Evolutionary conservation across 2,113 vertebrate genomes (phyloP).

Genomic region (Pelobates fuscus): DNA sequence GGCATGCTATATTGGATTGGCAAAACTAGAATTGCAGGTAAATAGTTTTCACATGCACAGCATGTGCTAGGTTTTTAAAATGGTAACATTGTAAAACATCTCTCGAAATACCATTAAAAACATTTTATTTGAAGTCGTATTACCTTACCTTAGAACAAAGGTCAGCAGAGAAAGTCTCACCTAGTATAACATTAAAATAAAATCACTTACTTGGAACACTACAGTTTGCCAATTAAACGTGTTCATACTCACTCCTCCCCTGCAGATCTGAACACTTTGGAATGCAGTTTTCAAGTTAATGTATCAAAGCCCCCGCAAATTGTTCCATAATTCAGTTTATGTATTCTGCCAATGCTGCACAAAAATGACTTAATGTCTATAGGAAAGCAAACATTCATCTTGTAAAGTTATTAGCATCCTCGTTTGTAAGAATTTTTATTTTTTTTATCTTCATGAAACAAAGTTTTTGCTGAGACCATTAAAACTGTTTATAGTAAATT

Average conservation of each 20-base stretch:
- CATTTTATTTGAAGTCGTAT: not conserved
- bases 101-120: not conserved
- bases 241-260: conserved; percentile 21
- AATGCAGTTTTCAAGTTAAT: conserved; percentile 64
- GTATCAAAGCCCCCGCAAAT: conserved; percentile 73
- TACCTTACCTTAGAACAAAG: not conserved
- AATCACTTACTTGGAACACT: not conserved
- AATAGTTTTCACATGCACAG: no score
- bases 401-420: conserved; percentile 68
- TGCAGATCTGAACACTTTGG: conserved; percentile 7
- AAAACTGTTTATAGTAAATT: conserved; percentile 63
- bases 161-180: not conserved
- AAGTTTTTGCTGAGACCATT: conserved; percentile 75
- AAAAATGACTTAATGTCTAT: conserved; percentile 70
- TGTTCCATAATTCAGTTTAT: conserved; percentile 74
- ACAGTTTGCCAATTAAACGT: conserved; percentile 29
- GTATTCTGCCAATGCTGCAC: conserved; percentile 71
- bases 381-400: conserved; percentile 70
- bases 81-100: no score
- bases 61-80: no score
- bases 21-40: no score
- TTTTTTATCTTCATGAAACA: conserved; percentile 64
- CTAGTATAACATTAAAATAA: not conserved
- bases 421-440: conserved; percentile 53
- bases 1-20: no score